These are phyloP conservation scores for Octonoba sinensis DNA, from an alignment of 2,888 invertebrate species.

Conservation along the genomic window DNA sequence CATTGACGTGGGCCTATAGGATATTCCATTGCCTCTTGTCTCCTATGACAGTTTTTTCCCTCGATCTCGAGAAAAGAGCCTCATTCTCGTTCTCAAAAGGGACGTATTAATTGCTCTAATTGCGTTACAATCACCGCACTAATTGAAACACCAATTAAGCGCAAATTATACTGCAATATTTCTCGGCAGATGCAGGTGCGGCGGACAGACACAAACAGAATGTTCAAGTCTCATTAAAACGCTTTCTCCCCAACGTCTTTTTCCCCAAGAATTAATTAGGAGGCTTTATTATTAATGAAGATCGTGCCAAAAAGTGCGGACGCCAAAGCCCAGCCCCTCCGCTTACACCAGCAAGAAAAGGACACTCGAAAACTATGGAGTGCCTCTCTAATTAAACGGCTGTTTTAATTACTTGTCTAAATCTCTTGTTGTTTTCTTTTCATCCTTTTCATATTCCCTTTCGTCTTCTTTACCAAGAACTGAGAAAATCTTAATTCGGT, in stretches of 20 bases:
- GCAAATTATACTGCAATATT: slow-evolving; percentile 65
- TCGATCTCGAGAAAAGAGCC: background rate
- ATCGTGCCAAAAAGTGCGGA: slow-evolving; percentile 63
- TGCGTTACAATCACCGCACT: slow-evolving; percentile 63
- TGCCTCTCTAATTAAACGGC: slow-evolving; percentile 53
- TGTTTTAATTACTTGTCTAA: slow-evolving; percentile 61
- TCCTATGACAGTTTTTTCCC: slow-evolving; percentile 21
- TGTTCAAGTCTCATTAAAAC: slow-evolving; percentile 41
- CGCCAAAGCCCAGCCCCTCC: slow-evolving; percentile 31
- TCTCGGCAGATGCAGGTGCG: slow-evolving; percentile 60
- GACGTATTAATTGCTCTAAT: slow-evolving; percentile 64
- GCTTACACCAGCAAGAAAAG: slow-evolving; percentile 59
- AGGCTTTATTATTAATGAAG: slow-evolving; percentile 63
- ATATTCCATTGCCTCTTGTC: background rate
- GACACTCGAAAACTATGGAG: slow-evolving; percentile 43
- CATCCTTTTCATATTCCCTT: slow-evolving; percentile 19
- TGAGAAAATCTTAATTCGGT: slow-evolving; percentile 46
- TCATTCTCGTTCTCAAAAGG: slow-evolving; percentile 37
- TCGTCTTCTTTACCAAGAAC: slow-evolving; percentile 1
- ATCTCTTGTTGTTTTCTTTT: slow-evolving; percentile 39
- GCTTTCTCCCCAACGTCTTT: slow-evolving; percentile 33
- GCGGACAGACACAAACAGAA: slow-evolving; percentile 56
- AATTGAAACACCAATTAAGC: slow-evolving; percentile 65
- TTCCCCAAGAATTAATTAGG: slow-evolving; percentile 60
- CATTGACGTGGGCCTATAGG: background rate